Evolutionary conservation across 2,113 vertebrate genomes (phyloP), one percentile per base, ranked within the genome.

Genomic region (Poicephalus gulielmi): DNA sequence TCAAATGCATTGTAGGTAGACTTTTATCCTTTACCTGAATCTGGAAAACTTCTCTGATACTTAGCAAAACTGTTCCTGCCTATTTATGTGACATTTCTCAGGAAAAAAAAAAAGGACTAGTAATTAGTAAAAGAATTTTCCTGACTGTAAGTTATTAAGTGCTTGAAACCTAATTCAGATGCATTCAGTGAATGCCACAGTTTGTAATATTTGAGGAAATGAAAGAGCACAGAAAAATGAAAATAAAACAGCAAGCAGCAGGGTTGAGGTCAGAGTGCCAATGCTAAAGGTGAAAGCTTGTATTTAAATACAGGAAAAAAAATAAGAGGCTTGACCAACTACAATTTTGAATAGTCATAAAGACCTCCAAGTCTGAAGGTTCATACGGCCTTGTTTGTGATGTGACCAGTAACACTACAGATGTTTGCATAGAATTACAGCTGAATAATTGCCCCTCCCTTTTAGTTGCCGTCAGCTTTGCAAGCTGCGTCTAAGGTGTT

Each of bases 151-250:
- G 82, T 33, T 31, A 31, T 31, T 22, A 64, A 85, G 16, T 11
- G 66, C 11, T 83, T 79, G 9, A 92, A 92, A 84, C 53, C 8
- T 31, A 50, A 92, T 83, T 86, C 31, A 80, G 76, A 92, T 63
- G 1, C 69, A 86, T 92, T 93, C 49, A 70, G 17, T 1, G 2
- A 79, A 82, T 94, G 74, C 3, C 39, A 44, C 33, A 71, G 17
- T 76, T 94, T 64, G 13, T 47, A 68, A 18, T 39, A 70, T 35
- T 44, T 64, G 47, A 80, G 43, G 39, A 88, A 92, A 71, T 62
- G 4, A 85, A 93, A 71, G 27, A 76, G 4, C 25, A 39, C 17
- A 17, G 17, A 13, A 19, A 63, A 87, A 64, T 41, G 33, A 3
- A 53, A 60, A 68, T 13, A 30, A 77, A 57, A 7, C 14, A 49